Base-by-base conservation (phyloP, 2,888 invertebrate species). In the Antheraea assamensis region DNA sequence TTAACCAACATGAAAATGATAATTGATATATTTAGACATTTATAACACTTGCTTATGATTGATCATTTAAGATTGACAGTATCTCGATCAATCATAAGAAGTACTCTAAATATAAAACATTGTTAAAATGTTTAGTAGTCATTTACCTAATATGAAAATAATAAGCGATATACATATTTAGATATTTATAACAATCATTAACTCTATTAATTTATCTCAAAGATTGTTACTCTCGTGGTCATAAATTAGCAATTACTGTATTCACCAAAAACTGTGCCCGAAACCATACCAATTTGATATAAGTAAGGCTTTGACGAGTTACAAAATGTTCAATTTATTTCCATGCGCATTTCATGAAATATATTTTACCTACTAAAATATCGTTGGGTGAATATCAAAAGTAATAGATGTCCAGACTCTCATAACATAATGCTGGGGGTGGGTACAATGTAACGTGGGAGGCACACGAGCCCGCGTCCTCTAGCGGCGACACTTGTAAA, bases 401-500 rank as follows among this genome's bases (percentile, higher is more conserved):
- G 72, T 66, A 74, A 73, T 73, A 68, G 35, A 42, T 75, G 68
- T 71, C 75, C 71, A 71, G 66, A 68, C 68, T 42, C 68, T 66
- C 70, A 70, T 75, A 73, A 73, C 75, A 71, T 72, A 73, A 71
- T 68, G 75, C 74, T 68, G 21, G 68, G 64, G 73, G 64, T 66
- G 73, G 72, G 47, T 73, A 73, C 66, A 49, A 70, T 47, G 73
- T 73, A 73, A 68, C 31, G 52, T 27, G 58, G n/a, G 73, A 4
- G 52, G 61, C 72, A 13, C 42, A 55, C 31, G 10, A 70, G 24
- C 71, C 77, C 52, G 47, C 64, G 27, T 24, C 72, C 35, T 68
- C 68, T 68, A 70, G 42, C 82, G 80, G 82, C 85, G 86, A 87
- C 90, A 90, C 89, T 90, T 88, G 92, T 89, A 87, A 88, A 88